Conservation (phyloP, 2,888 invertebrate genomes). For the Orthonychiurus folsomi region DNA sequence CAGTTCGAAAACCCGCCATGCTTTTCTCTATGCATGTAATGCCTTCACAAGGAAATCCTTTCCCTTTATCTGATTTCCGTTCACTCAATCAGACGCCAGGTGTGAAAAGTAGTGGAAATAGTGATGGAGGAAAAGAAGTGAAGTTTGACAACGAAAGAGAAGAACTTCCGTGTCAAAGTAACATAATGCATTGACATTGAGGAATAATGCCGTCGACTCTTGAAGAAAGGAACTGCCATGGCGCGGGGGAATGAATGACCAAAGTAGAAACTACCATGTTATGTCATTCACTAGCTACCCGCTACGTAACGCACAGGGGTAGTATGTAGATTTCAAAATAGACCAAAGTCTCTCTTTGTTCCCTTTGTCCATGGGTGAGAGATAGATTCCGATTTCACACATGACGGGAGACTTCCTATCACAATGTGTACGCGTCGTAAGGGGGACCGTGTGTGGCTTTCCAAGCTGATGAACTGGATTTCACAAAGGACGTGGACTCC, state of each 20-base stretch:
- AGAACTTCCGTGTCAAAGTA: neutral
- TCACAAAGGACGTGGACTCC: too few relatives aligned
- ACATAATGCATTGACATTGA: constrained; percentile 1
- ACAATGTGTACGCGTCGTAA: neutral
- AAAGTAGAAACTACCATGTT: too few relatives aligned
- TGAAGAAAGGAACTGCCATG: too few relatives aligned
- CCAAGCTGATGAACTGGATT: constrained; percentile 1
- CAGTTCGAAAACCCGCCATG: too few relatives aligned
- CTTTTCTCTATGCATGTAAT: too few relatives aligned
- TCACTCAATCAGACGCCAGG: too few relatives aligned
- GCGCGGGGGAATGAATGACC: too few relatives aligned
- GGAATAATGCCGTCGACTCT: neutral
- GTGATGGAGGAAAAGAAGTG: neutral
- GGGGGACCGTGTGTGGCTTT: neutral
- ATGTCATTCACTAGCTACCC: too few relatives aligned
- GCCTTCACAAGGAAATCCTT: neutral
- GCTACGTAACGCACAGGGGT: too few relatives aligned
- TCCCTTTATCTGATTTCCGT: neutral
- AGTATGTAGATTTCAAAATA: neutral
- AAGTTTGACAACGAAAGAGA: neutral
- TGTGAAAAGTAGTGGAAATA: neutral
- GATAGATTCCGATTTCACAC: neutral
- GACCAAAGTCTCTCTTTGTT: neutral
- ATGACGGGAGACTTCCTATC: neutral
- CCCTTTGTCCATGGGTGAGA: neutral